These are phyloP conservation scores for Zeuzera pyrina DNA, from an alignment of 2,888 invertebrate species.

Conservation along the genomic window DNA sequence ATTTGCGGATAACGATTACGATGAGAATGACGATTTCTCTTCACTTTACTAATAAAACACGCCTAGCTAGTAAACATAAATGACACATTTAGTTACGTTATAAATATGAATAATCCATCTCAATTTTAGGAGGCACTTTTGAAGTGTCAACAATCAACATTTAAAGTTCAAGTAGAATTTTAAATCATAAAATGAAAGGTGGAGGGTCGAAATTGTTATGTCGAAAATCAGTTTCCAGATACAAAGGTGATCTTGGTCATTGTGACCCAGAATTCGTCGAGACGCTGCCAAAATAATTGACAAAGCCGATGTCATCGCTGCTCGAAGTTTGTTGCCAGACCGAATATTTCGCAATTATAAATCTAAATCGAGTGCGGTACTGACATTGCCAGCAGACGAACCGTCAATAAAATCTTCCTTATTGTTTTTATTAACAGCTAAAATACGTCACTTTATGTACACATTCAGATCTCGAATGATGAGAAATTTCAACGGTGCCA, in stretches of 20 bases:
- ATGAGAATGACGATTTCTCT: too few relatives aligned
- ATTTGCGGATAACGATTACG: slow-evolving; percentile 20
- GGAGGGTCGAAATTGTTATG: too few relatives aligned
- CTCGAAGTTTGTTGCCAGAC: slow-evolving; percentile 44
- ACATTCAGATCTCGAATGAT: slow-evolving; percentile 3
- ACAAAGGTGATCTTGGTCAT: slow-evolving; percentile 33
- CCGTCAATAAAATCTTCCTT: not conserved
- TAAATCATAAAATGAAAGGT: too few relatives aligned
- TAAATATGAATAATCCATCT: too few relatives aligned
- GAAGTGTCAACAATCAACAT: too few relatives aligned
- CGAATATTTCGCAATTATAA: slow-evolving; percentile 58
- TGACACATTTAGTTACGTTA: too few relatives aligned
- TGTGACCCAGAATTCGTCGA: slow-evolving; percentile 60
- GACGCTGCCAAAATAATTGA: slow-evolving; percentile 65
- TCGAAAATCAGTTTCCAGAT: too few relatives aligned
- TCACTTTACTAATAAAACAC: too few relatives aligned
- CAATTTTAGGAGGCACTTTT: too few relatives aligned
- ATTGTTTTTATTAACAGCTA: not conserved
- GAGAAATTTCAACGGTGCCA: too few relatives aligned
- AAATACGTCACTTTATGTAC: slow-evolving; percentile 2
- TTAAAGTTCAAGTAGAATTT: too few relatives aligned
- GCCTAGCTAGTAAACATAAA: too few relatives aligned
- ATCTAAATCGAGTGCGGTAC: slow-evolving; percentile 43
- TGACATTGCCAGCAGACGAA: not conserved
- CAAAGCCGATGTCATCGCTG: slow-evolving; percentile 55